A percentile compares a stretch with the other conserved stretches of the same genome.
These are phyloP conservation scores for Cantharis rufa DNA, from an alignment of 2,888 invertebrate genomes.

Conservation along the genomic window DNA sequence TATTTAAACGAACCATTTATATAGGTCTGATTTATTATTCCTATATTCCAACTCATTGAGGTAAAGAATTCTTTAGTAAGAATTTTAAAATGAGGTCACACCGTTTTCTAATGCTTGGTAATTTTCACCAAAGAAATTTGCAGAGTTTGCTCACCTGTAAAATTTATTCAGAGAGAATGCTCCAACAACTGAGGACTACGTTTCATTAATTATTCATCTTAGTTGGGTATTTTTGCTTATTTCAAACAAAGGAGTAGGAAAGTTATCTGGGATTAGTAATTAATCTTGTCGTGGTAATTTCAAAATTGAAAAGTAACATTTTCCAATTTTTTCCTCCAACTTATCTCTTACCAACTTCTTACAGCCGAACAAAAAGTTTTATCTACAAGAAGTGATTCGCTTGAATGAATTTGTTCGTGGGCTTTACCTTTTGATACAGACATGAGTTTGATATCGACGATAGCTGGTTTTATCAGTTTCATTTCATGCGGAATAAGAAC, in stretches of 20 bases:
- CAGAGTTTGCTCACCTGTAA: conserved; percentile 3
- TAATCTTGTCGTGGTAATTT: neutral
- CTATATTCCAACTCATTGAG: conserved; percentile 29
- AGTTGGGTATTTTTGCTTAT: neutral
- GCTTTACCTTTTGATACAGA: neutral
- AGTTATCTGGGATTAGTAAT: neutral
- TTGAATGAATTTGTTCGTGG: neutral
- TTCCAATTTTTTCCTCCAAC: neutral
- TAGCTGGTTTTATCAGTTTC: neutral
- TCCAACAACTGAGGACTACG: neutral
- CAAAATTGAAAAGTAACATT: neutral
- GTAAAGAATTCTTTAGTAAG: conserved; percentile 28
- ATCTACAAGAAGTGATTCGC: neutral
- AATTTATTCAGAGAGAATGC: neutral
- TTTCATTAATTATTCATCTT: conserved; percentile 1
- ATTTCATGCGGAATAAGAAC: neutral
- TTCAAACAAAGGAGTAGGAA: neutral
- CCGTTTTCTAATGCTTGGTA: conserved; percentile 11
- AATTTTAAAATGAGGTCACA: conserved; percentile 31
- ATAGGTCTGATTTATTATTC: conserved; percentile 29
- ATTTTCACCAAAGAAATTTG: neutral
- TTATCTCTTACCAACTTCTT: neutral
- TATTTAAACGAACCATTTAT: conserved; percentile 37
- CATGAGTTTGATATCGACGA: neutral
- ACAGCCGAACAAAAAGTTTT: neutral